Base-by-base conservation (phyloP, 2,888 invertebrate genomes). In the Limnephilus marmoratus region DNA sequence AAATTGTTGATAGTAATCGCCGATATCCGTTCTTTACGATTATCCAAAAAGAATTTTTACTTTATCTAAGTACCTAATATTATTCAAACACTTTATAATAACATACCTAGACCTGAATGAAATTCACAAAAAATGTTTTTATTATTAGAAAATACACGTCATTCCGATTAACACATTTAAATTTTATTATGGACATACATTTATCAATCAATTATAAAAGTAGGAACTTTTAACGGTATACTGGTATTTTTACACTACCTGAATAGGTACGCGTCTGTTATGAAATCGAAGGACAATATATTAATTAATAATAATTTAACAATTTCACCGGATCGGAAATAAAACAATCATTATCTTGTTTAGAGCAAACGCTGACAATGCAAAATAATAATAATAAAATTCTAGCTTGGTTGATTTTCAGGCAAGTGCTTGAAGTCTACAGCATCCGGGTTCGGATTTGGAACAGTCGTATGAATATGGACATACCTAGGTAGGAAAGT, bases 401-500 rank as follows among this genome's bases (percentile, higher is more conserved):
- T 68, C 68, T 68, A 68, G 9, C 68, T n/a, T 68, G 68, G 24
- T 68, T 68, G 68, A 68, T n/a, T 68, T 68, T 68, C 68, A 68
- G 68, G 24, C 24, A 9, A 68, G 68, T 53, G n/a, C 68, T 68
- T 68, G 18, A 68, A 68, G 68, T 9, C 24, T n/a, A 68, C 68
- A 68, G 68, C 68, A 68, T 68, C 68, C 68, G 68, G 68, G 68
- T 68, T 68, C 68, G 68, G 68, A 68, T 68, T 68, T 68, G 68
- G 68, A 68, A 68, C 68, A 68, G 68, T 68, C 24, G 24, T 68
- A 24, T 68, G 53, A 18, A 68, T 68, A 68, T 68, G 53, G 7
- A 68, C 24, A 68, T 68, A 68, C 24, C n/a, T 68, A 24, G 68
- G 7, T 24, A 68, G 68, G 68, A 68, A 68, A 68, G 68, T 68